These are phyloP conservation scores for Epinephelus awoara DNA, from an alignment of 2,797 vertebrate genomes.

Conservation along the genomic window DNA sequence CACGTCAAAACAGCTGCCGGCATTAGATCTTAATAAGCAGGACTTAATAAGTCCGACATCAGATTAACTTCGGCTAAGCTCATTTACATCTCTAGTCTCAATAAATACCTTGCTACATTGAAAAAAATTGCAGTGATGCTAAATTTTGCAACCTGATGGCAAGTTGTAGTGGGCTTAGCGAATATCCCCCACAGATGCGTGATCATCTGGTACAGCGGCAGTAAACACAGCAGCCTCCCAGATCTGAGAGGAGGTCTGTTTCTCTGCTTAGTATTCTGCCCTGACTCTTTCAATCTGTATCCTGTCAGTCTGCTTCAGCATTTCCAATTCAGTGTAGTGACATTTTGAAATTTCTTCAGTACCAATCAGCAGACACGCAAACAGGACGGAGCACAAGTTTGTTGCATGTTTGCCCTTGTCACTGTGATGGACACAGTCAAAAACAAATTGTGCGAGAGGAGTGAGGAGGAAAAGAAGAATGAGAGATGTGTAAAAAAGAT, in stretches of 20 bases:
- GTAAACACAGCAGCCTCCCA: conserved; percentile 17
- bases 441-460: conserved; percentile 18
- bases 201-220: neutral
- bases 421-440: conserved; percentile 4
- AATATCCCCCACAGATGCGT: conserved; percentile 13
- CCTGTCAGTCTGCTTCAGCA: conserved; percentile 49
- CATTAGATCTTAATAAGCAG: conserved; percentile 4
- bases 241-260: conserved; percentile 30
- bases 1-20: conserved; percentile 2
- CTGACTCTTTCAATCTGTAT: conserved; percentile 35
- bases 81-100: neutral
- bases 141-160: conserved; percentile 13
- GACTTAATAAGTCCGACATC: neutral
- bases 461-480: neutral
- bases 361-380: conserved; percentile 32
- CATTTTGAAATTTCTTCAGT: conserved; percentile 50
- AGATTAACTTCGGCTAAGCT: neutral
- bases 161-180: neutral
- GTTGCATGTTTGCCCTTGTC: conserved; percentile 2
- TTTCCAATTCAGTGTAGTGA: conserved; percentile 44
- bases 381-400: conserved; percentile 5
- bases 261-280: conserved; percentile 46
- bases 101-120: neutral
- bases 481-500: conserved; percentile 2
- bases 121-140: neutral